These are phyloP conservation scores for Epicampocera succincta DNA, from an alignment of 2,888 invertebrate genomes.

Conservation along the genomic window DNA sequence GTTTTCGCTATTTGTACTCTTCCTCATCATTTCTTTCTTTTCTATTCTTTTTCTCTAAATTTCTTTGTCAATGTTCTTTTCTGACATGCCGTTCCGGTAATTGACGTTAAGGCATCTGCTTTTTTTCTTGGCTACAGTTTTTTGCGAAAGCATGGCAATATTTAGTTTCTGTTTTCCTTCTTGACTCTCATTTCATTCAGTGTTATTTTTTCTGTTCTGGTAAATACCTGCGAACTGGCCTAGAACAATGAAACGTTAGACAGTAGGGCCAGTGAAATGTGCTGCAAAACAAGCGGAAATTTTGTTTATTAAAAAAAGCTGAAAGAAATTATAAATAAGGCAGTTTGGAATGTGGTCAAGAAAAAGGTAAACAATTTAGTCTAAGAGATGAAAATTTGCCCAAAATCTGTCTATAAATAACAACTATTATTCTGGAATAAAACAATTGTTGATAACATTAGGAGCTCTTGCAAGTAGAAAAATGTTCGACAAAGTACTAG, in stretches of 20 bases:
- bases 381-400: not conserved
- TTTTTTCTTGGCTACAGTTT: slow-evolving; percentile 37
- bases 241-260: slow-evolving; percentile 57
- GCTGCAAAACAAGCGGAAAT: slow-evolving; percentile 34
- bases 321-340: slow-evolving; percentile 17
- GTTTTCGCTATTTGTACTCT: slow-evolving; percentile 44
- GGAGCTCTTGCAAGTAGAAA: no score
- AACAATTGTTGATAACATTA: no score
- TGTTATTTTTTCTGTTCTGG: slow-evolving; percentile 30
- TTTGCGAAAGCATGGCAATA: slow-evolving; percentile 28
- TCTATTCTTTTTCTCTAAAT: slow-evolving; percentile 7
- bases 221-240: slow-evolving; percentile 63
- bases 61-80: slow-evolving; percentile 58
- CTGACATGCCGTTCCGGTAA: slow-evolving; percentile 69
- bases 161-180: slow-evolving; percentile 3
- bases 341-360: not conserved
- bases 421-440: no score
- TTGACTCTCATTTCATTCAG: not conserved
- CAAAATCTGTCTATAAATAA: not conserved
- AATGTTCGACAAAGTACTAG: no score
- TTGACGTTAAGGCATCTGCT: slow-evolving; percentile 65
- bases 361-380: not conserved
- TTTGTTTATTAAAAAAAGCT: not conserved
- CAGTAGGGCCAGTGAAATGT: slow-evolving; percentile 31
- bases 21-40: slow-evolving; percentile 16